Evolutionary conservation across 1,140 invertebrate species (phyloP).

Genomic region (Lamellibrachia luymesi): DNA sequence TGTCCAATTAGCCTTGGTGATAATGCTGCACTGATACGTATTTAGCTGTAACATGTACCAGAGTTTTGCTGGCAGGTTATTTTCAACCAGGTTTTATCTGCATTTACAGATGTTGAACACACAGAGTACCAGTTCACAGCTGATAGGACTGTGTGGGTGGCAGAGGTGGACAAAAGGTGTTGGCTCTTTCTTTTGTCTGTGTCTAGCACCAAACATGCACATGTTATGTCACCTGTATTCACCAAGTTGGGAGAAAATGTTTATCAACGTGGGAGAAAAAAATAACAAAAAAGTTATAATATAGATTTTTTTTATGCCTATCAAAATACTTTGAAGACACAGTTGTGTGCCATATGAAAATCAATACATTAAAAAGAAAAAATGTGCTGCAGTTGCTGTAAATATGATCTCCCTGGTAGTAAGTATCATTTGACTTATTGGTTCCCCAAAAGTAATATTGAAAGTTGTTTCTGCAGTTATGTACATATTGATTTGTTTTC

Average conservation of each 20-base stretch:
- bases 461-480: not conserved
- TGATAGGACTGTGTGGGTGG: not conserved
- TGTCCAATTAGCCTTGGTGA: not conserved
- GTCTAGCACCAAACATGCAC: no score
- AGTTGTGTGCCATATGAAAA: no score
- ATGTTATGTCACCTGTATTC: no score
- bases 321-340: no score
- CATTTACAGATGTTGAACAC: not conserved
- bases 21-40: not conserved
- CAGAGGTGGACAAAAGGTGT: not conserved
- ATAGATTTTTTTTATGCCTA: no score
- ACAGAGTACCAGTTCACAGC: not conserved
- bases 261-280: no score
- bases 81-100: not conserved
- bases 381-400: not conserved
- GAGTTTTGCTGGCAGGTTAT: not conserved
- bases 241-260: no score
- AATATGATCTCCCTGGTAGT: not conserved
- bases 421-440: not conserved
- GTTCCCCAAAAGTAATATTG: not conserved
- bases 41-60: not conserved
- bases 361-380: no score
- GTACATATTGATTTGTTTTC: not conserved
- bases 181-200: not conserved
- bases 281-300: no score